Conservation (phyloP, 2,888 invertebrate genomes). For the Argynnis bischoffii region DNA sequence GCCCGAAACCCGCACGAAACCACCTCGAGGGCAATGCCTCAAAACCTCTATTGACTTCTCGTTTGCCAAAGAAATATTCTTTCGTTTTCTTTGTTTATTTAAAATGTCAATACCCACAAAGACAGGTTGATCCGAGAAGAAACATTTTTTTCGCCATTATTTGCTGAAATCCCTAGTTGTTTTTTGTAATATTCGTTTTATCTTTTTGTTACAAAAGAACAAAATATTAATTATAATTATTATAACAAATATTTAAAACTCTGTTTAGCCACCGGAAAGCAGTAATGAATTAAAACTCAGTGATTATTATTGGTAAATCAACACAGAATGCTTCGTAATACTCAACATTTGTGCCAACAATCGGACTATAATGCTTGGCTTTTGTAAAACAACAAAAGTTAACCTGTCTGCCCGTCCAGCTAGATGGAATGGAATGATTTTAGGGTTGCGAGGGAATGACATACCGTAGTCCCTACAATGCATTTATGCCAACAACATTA, state of each 20-base stretch:
- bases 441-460: conserved; percentile 81
- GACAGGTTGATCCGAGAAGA: conserved; percentile 39
- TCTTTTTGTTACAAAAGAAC: not conserved
- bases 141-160: conserved; percentile 24
- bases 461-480: conserved; percentile 72
- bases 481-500: conserved; percentile 45
- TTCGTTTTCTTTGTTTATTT: conserved; percentile 71
- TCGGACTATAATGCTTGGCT: conserved; percentile 76
- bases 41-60: conserved; percentile 79
- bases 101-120: conserved; percentile 59
- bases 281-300: conserved; percentile 56
- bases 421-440: conserved; percentile 74
- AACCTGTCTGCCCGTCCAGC: conserved; percentile 78
- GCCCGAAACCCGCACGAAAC: conserved; percentile 54
- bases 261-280: conserved; percentile 46
- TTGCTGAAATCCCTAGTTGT: not conserved
- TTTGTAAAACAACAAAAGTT: conserved; percentile 79
- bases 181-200: not conserved
- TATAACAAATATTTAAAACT: conserved; percentile 4
- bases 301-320: conserved; percentile 58
- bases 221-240: conserved; percentile 5
- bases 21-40: conserved; percentile 77
- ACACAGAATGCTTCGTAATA: conserved; percentile 75
- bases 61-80: conserved; percentile 70
- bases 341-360: conserved; percentile 80